Evolutionary conservation across 2,113 vertebrate genomes (phyloP).

Genomic region (Ifrita kowaldi): DNA sequence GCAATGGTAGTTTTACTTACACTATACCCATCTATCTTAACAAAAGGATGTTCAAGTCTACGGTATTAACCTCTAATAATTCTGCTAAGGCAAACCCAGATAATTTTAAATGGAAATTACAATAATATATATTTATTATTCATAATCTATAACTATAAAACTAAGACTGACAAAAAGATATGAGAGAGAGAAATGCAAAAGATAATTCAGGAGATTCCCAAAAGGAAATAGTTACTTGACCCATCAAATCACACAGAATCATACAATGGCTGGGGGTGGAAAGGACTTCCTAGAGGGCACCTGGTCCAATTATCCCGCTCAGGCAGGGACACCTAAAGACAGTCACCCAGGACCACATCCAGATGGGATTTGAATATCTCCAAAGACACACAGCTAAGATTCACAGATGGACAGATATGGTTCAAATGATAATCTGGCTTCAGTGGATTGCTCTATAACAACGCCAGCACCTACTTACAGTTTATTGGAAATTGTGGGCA

Average conservation of each 20-base stretch:
- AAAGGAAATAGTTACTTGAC: not conserved
- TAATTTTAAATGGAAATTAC: not conserved
- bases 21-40: not conserved
- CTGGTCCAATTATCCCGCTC: not conserved
- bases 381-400: not conserved
- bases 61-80: not conserved
- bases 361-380: not conserved
- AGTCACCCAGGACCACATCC: not conserved
- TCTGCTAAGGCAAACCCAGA: not conserved
- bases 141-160: not conserved
- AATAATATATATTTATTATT: not conserved
- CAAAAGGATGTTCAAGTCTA: not conserved
- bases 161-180: not conserved
- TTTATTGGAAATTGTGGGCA: conserved; percentile 78
- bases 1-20: not conserved
- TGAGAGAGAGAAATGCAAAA: not conserved
- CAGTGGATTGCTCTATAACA: not conserved
- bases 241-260: not conserved
- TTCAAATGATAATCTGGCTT: not conserved
- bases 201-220: not conserved
- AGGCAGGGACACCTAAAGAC: not conserved
- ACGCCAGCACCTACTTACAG: conserved; percentile 80
- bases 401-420: not conserved
- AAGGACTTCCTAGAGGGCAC: not conserved
- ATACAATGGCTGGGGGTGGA: not conserved